A percentile compares a stretch with the other conserved stretches of the same genome.
Evolutionary conservation across 2,888 invertebrate genomes (phyloP).

Genomic region (Drosophila nr. perissopoda): DNA sequence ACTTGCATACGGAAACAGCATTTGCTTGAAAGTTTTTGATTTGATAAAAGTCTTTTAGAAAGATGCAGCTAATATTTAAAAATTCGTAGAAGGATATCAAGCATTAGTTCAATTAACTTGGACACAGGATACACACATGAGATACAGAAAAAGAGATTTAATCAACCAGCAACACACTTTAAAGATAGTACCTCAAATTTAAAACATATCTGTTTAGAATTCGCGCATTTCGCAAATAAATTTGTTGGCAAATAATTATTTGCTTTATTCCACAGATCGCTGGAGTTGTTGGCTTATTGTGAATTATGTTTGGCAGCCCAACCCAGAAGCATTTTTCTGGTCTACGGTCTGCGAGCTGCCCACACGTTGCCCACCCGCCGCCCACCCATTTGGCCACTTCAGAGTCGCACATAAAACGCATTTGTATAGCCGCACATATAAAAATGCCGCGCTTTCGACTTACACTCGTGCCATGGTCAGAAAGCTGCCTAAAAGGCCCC

Average conservation of each 20-base stretch:
- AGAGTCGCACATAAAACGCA: constrained; percentile 61
- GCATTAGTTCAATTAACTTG: neutral
- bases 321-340: constrained; percentile 3
- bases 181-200: neutral
- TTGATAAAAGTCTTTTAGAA: neutral
- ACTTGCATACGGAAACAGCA: neutral
- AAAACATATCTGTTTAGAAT: neutral
- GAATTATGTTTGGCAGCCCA: constrained; percentile 29
- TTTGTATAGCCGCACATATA: constrained; percentile 52
- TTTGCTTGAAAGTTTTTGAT: neutral
- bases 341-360: neutral
- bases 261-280: constrained; percentile 26
- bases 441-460: constrained; percentile 58
- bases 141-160: neutral
- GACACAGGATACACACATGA: neutral
- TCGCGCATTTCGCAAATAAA: constrained; percentile 7
- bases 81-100: neutral
- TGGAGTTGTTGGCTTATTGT: constrained; percentile 36
- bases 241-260: constrained; percentile 16
- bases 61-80: neutral
- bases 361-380: neutral
- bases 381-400: constrained; percentile 40
- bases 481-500: constrained; percentile 60
- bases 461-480: constrained; percentile 58
- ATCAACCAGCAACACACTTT: neutral